phyloP scores from a whole-genome alignment of 2,797 vertebrate genomes.

The Tapirus indicus region DNA sequence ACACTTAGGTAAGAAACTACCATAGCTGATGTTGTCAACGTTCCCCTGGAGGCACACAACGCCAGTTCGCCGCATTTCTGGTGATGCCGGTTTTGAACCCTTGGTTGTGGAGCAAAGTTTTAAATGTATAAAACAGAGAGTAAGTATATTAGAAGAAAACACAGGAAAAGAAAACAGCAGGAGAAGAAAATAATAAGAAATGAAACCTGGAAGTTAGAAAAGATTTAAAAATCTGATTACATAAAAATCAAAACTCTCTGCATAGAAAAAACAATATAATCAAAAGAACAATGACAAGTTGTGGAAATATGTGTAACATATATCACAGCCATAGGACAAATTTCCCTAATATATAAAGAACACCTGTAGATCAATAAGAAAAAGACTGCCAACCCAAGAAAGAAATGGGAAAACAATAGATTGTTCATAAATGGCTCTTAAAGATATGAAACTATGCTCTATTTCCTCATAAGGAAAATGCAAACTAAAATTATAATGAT shows the following conservation, averaged over 20 bases:
- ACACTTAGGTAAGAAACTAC: not conserved
- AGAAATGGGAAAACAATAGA: not conserved
- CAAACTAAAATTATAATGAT: not conserved
- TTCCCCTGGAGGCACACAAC: not conserved
- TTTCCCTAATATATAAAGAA: not conserved
- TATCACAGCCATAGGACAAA: not conserved
- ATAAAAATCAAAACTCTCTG: conserved; percentile 44
- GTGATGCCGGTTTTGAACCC: not conserved
- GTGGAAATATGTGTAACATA: not conserved
- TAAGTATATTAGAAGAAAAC: not conserved
- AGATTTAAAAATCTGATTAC: not conserved
- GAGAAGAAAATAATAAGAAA: not conserved
- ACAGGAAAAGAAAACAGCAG: not conserved
- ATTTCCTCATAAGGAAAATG: conserved; percentile 30
- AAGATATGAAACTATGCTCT: not conserved
- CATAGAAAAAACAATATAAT: not conserved
- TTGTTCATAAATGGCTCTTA: not conserved
- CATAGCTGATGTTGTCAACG: not conserved
- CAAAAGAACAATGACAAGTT: not conserved
- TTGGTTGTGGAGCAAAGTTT: not conserved
- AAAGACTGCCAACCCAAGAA: conserved; percentile 1
- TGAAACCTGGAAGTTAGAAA: not conserved
- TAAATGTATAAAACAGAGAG: not conserved
- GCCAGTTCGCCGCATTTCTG: not conserved
- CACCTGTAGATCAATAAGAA: not conserved